Evolutionary conservation across 2,888 invertebrate genomes (phyloP), one percentile per base, ranked within the genome.

Genomic region (Steinernema carpocapsae): DNA sequence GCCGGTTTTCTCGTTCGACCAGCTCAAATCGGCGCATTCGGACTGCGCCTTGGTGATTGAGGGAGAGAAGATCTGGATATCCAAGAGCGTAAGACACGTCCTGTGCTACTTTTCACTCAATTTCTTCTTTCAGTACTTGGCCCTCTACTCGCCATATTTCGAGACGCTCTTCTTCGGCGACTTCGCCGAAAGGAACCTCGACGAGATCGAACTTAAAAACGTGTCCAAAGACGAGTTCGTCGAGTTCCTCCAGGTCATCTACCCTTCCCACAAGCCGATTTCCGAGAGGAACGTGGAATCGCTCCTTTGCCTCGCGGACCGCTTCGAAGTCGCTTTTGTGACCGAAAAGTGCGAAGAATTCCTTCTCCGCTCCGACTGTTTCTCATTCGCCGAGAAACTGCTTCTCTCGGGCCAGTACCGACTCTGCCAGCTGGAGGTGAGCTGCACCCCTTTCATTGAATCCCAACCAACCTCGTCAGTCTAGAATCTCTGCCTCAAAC

Each of bases 201-300:
- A 71, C 3, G 71, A 75, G 26, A 70, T 76, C 2, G 71, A 73
- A 17, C 22, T 76, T 6, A 73, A 72, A 19, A 76, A 77, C 42
- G 74, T 76, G 64, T 75, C 75, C 26, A 73, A 86, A 42, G 84
- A 86, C n/a, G 86, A 87, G 45, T 82, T 88, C 24, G 76, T 82
- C 0, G 86, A 87, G 71, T 76, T 88, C 42, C 80, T 88, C 29
- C 85, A 87, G 37, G 86, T 86, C 78, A 87, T 88, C 70, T 88
- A 88, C 74, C 86, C 87, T 3, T 83, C 85, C 32, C 87, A 87
- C 72, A 85, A 85, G 76, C 79, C 84, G 6, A 82, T 88, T n/a
- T 70, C 80, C 88, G 88, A 87, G 26, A 72, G 78, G 19, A 88
- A 87, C 77, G 87, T 87, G 32, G 76, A 80, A 59, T 82, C 82